A percentile compares a stretch with the other conserved stretches of the same genome.
phyloP scores from a whole-genome alignment of 92 coral and sea anemone species.

The Muricea muricata region DNA sequence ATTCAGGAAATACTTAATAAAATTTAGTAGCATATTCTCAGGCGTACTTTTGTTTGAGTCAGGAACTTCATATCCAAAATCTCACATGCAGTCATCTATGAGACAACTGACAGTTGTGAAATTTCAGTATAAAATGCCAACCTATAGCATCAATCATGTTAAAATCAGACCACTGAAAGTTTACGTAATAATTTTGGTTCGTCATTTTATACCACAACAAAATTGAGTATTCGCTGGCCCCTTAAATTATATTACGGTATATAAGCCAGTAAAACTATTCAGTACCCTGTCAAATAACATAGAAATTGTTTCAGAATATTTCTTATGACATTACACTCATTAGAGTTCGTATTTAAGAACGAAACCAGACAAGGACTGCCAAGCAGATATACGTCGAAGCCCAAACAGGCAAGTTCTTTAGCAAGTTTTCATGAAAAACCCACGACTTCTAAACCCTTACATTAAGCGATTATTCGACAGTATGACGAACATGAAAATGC shows the following conservation, averaged over 20 bases:
- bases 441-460: not conserved
- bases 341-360: not conserved
- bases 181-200: not conserved
- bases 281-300: not conserved
- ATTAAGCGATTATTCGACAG: not conserved
- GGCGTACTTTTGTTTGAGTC: too few species aligned
- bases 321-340: not conserved
- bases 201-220: not conserved
- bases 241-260: not conserved
- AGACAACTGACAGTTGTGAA: too few species aligned
- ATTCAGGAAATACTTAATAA: too few species aligned
- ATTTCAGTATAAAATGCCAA: too few species aligned
- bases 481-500: not conserved
- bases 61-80: too few species aligned
- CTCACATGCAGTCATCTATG: too few species aligned
- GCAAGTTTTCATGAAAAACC: not conserved
- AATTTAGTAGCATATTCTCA: too few species aligned
- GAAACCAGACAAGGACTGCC: not conserved
- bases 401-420: not conserved
- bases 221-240: not conserved
- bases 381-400: slow-evolving; percentile 8
- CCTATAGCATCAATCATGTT: too few species aligned
- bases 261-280: not conserved
- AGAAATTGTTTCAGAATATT: not conserved
- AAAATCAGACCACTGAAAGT: not conserved